A percentile compares a stretch with the other conserved stretches of the same genome.
phyloP scores from a whole-genome alignment of 2,888 invertebrate genomes.

The Stenodera caucasica region DNA sequence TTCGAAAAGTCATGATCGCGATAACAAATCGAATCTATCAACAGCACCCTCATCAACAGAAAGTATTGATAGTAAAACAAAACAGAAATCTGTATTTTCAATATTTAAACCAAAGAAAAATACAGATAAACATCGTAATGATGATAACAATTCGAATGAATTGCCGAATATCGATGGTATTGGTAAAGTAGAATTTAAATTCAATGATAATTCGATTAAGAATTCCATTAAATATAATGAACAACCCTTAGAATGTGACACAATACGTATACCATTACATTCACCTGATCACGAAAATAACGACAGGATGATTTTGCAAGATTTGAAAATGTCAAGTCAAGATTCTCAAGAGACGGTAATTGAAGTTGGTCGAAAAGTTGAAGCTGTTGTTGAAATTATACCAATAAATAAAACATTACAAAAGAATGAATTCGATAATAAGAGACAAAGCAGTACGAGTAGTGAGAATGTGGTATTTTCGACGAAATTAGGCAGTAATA shows the following conservation, averaged over 20 bases:
- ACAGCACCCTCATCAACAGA: slow-evolving; percentile 60
- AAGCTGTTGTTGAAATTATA: slow-evolving; percentile 33
- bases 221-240: slow-evolving; percentile 62
- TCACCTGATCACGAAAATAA: slow-evolving; percentile 72
- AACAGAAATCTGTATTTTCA: slow-evolving; percentile 69
- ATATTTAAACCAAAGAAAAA: slow-evolving; percentile 66
- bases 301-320: slow-evolving; percentile 40
- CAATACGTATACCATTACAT: slow-evolving; percentile 72
- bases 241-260: slow-evolving; percentile 63
- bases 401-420: slow-evolving; percentile 21
- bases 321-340: slow-evolving; percentile 53
- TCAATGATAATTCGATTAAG: slow-evolving; percentile 38
- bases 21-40: slow-evolving; percentile 53
- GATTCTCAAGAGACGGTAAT: slow-evolving; percentile 60
- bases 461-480: slow-evolving; percentile 64
- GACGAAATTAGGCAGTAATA: slow-evolving; percentile 69
- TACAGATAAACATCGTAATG: slow-evolving; percentile 57
- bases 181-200: slow-evolving; percentile 53
- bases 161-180: slow-evolving; percentile 54
- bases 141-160: slow-evolving; percentile 39
- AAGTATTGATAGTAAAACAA: slow-evolving; percentile 55
- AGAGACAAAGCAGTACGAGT: slow-evolving; percentile 52
- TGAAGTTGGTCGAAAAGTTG: slow-evolving; percentile 44
- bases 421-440: slow-evolving; percentile 21
- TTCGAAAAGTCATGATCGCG: slow-evolving; percentile 67